Evolutionary conservation across 2,888 invertebrate genomes (phyloP).

Genomic region (Drosophila mimica): DNA sequence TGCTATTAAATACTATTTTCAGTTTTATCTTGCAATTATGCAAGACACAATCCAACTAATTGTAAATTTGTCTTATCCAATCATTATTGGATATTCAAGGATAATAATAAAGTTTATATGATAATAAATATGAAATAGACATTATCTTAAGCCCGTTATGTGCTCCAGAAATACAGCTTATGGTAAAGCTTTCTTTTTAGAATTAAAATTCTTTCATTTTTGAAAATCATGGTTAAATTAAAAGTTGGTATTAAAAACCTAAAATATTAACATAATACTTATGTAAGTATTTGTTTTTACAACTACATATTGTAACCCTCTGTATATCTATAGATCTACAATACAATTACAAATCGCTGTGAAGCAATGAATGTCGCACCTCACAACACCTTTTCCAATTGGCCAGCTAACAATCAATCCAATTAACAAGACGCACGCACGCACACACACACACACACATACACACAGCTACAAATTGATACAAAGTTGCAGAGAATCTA

Average conservation of each 20-base stretch:
- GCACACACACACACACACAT: constrained; percentile 7
- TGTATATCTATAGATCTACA: background rate
- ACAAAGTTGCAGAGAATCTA: constrained; percentile 31
- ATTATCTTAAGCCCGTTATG: background rate
- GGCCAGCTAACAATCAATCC: constrained; percentile 20
- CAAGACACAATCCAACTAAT: background rate
- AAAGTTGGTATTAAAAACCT: background rate
- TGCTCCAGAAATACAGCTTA: background rate
- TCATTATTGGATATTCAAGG: background rate
- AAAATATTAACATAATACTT: background rate
- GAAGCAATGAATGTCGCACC: constrained; percentile 7
- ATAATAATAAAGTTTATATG: background rate
- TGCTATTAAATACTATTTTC: background rate
- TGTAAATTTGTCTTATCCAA: background rate
- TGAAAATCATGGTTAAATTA: background rate
- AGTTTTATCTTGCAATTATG: background rate
- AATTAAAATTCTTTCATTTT: background rate
- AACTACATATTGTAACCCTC: background rate
- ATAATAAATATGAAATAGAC: background rate
- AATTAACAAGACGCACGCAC: constrained; percentile 21
- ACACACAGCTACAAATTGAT: constrained; percentile 1
- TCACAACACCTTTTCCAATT: constrained; percentile 11
- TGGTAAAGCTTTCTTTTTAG: background rate
- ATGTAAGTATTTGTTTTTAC: background rate
- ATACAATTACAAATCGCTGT: constrained; percentile 6